phyloP scores from a whole-genome alignment of 2,113 vertebrate genomes.

The Anolis carolinensis region DNA sequence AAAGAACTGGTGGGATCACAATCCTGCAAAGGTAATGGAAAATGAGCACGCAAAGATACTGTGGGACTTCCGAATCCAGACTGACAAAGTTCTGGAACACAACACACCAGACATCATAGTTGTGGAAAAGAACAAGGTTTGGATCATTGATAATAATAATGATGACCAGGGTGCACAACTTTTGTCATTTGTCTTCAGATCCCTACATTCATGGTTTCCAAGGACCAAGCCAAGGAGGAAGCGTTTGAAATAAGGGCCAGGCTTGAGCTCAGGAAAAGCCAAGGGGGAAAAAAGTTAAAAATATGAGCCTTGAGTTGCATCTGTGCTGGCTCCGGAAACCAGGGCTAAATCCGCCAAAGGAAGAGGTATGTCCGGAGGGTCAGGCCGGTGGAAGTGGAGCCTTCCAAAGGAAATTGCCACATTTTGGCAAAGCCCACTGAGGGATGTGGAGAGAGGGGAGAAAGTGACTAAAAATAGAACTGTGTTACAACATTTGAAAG shows the following conservation, averaged over 20 bases:
- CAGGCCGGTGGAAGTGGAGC: slow-evolving; percentile 10
- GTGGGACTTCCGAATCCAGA: too few relatives aligned
- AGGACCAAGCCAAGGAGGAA: background rate
- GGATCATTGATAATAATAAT: too few relatives aligned
- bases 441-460: background rate
- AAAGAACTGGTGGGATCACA: too few relatives aligned
- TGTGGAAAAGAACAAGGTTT: too few relatives aligned
- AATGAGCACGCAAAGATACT: too few relatives aligned
- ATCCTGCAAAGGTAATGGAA: too few relatives aligned
- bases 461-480: too few relatives aligned
- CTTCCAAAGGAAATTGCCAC: background rate
- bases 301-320: background rate
- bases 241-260: background rate
- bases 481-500: too few relatives aligned
- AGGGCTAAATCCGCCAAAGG: background rate
- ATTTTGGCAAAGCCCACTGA: background rate
- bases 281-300: background rate
- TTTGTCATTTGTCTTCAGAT: background rate
- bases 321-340: background rate
- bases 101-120: too few relatives aligned
- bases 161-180: too few relatives aligned
- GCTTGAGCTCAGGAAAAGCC: background rate
- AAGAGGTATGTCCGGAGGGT: background rate
- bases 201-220: background rate
- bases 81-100: too few relatives aligned